Evolutionary conservation across 2,113 vertebrate genomes (phyloP), one percentile per base, ranked within the genome.

Genomic region (Strigops habroptila): DNA sequence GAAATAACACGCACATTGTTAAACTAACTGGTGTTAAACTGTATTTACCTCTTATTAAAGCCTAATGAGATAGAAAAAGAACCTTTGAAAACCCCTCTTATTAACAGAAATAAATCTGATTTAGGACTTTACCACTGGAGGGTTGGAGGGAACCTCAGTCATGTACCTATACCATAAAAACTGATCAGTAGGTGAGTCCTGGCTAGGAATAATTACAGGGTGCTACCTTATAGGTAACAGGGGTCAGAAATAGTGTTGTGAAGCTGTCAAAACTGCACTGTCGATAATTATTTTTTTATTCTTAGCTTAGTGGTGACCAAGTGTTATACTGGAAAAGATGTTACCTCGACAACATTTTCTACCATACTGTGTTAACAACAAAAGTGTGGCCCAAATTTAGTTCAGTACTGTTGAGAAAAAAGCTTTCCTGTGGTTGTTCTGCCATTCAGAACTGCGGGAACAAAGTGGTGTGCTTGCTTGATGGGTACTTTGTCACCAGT

Each of bases 271-370:
- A 82, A 41, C 73, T 86, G 39, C 4, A 24, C 39, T 75, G 55
- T 17, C 81, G 51, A 67, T 96, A 85, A 91, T 94, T 92, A 30
- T 78, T 89, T 65, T 81, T 94, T 96, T 73, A 83, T 92, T 74
- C 86, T 83, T 95, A 84, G 43, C 25, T 82, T 75, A 85, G 84
- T 64, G 74, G 86, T 78, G 81, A 70, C 2, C 1, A 55, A 49
- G 43, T 81, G 85, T 82, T 91, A 90, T 12, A 63, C 71, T 86
- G 95, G 67, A 93, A 95, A 96, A 92, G 55, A 69, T 93, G 85
- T 93, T 85, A 93, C 59, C 63, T 82, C 39, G 1, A 67, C 69
- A 87, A 64, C 63, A 67, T 91, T 95, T 96, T 85, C 82, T 44
- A 74, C 79, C n/a, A 71, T 35, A 27, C 59, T 86, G 69, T 91